Evolutionary conservation across 1,140 invertebrate species (phyloP).

Genomic region (Saccostrea echinata): DNA sequence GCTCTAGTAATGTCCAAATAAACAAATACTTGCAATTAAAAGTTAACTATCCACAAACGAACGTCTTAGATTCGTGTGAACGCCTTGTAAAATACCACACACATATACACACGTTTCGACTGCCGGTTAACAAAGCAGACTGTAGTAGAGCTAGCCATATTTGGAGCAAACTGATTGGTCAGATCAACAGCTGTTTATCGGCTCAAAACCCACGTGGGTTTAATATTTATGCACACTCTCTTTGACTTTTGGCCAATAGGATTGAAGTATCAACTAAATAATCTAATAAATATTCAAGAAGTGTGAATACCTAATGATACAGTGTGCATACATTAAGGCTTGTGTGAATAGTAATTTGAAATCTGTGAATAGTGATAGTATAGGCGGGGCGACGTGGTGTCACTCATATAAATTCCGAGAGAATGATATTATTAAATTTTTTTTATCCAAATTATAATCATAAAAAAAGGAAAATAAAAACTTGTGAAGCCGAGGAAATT

Average conservation of each 20-base stretch:
- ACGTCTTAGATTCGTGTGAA: conserved; percentile 58
- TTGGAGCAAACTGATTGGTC: conserved; percentile 71
- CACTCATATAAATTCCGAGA: not conserved
- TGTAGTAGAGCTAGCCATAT: conserved; percentile 74
- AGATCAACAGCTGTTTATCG: conserved; percentile 47
- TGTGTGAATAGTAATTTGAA: conserved; percentile 46
- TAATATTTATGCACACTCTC: conserved; percentile 57
- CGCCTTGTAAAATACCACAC: conserved; percentile 64
- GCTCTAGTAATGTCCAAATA: not conserved
- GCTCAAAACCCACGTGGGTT: conserved; percentile 56
- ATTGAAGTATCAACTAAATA: not conserved
- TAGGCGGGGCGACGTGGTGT: not conserved
- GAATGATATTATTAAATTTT: not conserved
- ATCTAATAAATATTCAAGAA: conserved; percentile 3
- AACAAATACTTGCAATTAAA: conserved; percentile 35
- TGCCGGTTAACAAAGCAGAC: conserved; percentile 67
- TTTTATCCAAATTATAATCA: not conserved
- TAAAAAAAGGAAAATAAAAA: too few species aligned
- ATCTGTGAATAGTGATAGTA: conserved; percentile 34
- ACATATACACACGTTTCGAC: conserved; percentile 67
- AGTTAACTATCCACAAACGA: conserved; percentile 28
- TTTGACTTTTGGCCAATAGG: conserved; percentile 52
- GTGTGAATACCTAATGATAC: conserved; percentile 56
- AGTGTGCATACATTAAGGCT: conserved; percentile 55
- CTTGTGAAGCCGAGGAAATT: too few species aligned